Percentiles rank a stretch among this genome's conserved stretches.
Conservation (phyloP, 1,140 invertebrate genomes). For the Samia ricini region DNA sequence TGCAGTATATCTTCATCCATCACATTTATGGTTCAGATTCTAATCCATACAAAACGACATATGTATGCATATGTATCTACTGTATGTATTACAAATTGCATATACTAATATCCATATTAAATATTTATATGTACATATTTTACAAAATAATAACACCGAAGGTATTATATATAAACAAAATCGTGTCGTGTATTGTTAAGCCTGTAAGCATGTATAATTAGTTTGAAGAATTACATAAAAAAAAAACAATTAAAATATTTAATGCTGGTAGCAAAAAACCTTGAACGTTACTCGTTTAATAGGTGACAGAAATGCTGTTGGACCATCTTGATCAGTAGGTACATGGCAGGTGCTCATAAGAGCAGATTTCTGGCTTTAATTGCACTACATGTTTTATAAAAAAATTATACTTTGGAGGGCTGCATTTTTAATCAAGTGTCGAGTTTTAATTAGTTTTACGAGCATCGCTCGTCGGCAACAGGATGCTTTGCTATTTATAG, state of each 20-base stretch:
- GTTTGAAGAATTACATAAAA: background rate
- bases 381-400: constrained; percentile 1
- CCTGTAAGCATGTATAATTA: background rate
- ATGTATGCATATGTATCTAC: too few species aligned
- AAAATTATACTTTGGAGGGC: constrained; percentile 2
- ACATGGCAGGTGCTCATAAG: constrained; percentile 37
- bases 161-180: background rate
- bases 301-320: constrained; percentile 36
- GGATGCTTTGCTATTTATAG: constrained; percentile 7
- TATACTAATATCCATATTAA: too few species aligned
- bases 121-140: too few species aligned
- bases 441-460: constrained; percentile 16
- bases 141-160: background rate
- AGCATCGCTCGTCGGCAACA: constrained; percentile 3
- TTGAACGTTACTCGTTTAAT: constrained; percentile 25
- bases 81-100: too few species aligned
- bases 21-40: too few species aligned
- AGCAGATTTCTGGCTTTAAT: constrained; percentile 40
- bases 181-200: background rate
- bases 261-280: background rate
- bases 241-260: background rate
- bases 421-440: constrained; percentile 10
- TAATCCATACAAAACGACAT: too few species aligned
- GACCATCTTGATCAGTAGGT: constrained; percentile 25
- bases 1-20: too few species aligned